These are phyloP conservation scores for Cephus pulcher DNA, from an alignment of 2,888 invertebrate genomes.

Conservation along the genomic window DNA sequence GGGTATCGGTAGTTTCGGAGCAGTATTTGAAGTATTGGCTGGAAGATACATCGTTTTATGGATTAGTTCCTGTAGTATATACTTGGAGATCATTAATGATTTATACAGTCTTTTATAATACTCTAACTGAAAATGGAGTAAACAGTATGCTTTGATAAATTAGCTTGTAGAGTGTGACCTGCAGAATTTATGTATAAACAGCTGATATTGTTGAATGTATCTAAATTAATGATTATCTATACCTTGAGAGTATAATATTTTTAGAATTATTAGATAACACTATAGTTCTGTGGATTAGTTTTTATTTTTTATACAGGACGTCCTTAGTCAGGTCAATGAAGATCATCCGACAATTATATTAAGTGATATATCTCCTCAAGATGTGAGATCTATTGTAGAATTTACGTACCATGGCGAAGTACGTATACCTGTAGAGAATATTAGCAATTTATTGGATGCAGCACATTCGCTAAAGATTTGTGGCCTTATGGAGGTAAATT, in stretches of 20 bases:
- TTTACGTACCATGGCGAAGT: slow-evolving; percentile 65
- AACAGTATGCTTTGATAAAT: too few relatives aligned
- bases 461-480: slow-evolving; percentile 62
- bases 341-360: slow-evolving; percentile 63
- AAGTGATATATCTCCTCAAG: slow-evolving; percentile 61
- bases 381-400: slow-evolving; percentile 61
- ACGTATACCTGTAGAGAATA: slow-evolving; percentile 58
- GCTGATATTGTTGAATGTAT: neutral
- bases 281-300: neutral
- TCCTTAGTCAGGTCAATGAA: slow-evolving; percentile 58
- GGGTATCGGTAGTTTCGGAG: neutral
- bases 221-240: neutral
- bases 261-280: neutral
- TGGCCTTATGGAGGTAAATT: slow-evolving; percentile 61
- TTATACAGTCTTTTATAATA: too few relatives aligned
- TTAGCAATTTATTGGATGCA: slow-evolving; percentile 58
- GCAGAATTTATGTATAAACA: too few relatives aligned
- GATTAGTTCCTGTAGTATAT: neutral
- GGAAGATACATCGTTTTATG: neutral
- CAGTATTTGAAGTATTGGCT: neutral
- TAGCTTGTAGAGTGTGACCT: too few relatives aligned
- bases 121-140: too few relatives aligned
- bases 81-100: too few relatives aligned
- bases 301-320: slow-evolving; percentile 50
- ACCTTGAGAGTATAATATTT: neutral